These are phyloP conservation scores for Leuciscus waleckii DNA, from an alignment of 2,797 vertebrate species.

Conservation along the genomic window DNA sequence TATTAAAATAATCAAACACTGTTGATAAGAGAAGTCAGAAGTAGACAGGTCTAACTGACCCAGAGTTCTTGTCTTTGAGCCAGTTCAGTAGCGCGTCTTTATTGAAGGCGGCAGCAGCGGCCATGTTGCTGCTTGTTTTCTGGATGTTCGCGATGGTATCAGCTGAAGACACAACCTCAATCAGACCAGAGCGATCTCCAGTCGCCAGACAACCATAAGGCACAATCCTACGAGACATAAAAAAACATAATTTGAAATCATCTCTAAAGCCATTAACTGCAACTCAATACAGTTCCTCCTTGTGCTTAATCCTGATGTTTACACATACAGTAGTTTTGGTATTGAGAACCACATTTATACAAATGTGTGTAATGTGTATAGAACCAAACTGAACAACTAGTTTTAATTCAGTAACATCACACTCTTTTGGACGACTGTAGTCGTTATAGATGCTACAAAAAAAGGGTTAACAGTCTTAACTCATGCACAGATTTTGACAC, in stretches of 20 bases:
- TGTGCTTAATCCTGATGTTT: not conserved
- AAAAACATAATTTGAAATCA: not conserved
- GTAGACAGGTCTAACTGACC: slow-evolving; percentile 72
- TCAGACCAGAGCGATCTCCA: slow-evolving; percentile 94
- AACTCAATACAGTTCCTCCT: not conserved
- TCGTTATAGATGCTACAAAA: not conserved
- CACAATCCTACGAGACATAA: slow-evolving; percentile 82
- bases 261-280: not conserved
- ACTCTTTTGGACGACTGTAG: not conserved
- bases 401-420: not conserved
- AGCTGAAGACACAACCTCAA: slow-evolving; percentile 93
- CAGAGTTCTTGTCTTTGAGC: slow-evolving; percentile 96
- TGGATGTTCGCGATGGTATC: slow-evolving; percentile 99
- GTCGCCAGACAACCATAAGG: slow-evolving; percentile 98
- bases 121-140: slow-evolving; percentile 95
- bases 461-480: not conserved
- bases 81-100: slow-evolving; percentile 98
- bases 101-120: slow-evolving; percentile 96
- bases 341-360: not conserved
- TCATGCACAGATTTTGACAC: not conserved
- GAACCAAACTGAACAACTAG: not conserved
- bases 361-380: not conserved
- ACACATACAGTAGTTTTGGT: not conserved
- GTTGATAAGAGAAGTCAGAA: not conserved
- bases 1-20: not conserved